These are phyloP conservation scores for Gymnoscopelus microlampas DNA, from an alignment of 2,797 vertebrate species.

Conservation along the genomic window DNA sequence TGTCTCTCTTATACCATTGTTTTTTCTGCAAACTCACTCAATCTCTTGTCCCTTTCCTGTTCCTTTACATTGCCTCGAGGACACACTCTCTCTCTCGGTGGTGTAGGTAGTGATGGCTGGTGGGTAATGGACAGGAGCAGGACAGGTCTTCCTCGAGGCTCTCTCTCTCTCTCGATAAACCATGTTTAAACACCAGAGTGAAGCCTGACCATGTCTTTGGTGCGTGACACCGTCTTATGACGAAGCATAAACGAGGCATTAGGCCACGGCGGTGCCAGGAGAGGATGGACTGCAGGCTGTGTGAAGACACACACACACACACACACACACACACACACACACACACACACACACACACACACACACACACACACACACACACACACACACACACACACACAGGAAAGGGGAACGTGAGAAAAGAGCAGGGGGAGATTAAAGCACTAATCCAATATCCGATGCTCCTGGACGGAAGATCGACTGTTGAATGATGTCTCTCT, in stretches of 20 bases:
- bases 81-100: slow-evolving; percentile 22
- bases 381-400: slow-evolving; percentile 13
- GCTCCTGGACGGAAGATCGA: slow-evolving; percentile 61
- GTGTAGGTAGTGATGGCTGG: too few species aligned
- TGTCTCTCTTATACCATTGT: neutral
- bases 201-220: too few species aligned
- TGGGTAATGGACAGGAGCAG: too few species aligned
- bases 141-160: too few species aligned
- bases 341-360: slow-evolving; percentile 12
- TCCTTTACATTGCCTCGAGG: too few species aligned
- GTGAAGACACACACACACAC: slow-evolving; percentile 48
- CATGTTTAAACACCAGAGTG: too few species aligned
- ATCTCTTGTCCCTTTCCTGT: neutral
- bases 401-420: slow-evolving; percentile 63
- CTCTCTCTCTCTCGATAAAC: too few species aligned
- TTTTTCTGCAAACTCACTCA: neutral
- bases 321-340: slow-evolving; percentile 1
- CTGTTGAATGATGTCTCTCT: slow-evolving; percentile 62
- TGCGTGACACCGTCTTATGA: too few species aligned
- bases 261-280: too few species aligned
- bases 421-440: slow-evolving; percentile 69
- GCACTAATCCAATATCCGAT: slow-evolving; percentile 75
- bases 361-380: slow-evolving; percentile 35
- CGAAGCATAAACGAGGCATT: too few species aligned
- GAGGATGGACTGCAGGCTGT: too few species aligned